A percentile compares a stretch with the other conserved stretches of the same genome.
phyloP scores from a whole-genome alignment of 2,797 vertebrate species.

The Cirrhinus mrigala region DNA sequence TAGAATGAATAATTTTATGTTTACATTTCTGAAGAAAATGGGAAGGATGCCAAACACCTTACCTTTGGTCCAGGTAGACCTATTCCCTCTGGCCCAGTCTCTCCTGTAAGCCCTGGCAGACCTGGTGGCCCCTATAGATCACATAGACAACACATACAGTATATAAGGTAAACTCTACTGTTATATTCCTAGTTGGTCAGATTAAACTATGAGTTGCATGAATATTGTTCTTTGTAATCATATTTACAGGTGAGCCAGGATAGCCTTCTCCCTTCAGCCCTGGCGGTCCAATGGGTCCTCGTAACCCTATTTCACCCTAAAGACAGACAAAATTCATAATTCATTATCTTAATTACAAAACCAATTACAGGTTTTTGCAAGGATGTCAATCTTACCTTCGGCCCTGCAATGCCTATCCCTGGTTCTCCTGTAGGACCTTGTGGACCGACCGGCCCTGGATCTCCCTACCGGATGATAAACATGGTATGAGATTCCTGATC shows the following conservation, averaged over 20 bases:
- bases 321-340: not conserved
- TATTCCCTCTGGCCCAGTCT: constrained; percentile 77
- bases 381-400: constrained; percentile 73
- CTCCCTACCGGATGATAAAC: constrained; percentile 78
- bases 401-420: constrained; percentile 81
- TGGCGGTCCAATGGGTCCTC: constrained; percentile 74
- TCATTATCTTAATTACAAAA: not conserved
- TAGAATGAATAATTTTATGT: not conserved
- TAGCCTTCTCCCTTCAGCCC: constrained; percentile 83
- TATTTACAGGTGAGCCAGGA: constrained; percentile 80
- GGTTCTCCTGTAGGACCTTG: constrained; percentile 79
- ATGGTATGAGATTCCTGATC: not conserved
- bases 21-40: not conserved
- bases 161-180: not conserved
- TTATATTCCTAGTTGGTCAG: not conserved
- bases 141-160: constrained; percentile 5
- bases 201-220: not conserved
- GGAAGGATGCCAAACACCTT: constrained; percentile 20
- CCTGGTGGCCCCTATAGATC: constrained; percentile 80
- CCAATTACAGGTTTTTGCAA: not conserved
- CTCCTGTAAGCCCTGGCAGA: constrained; percentile 79
- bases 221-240: not conserved
- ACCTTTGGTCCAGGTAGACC: constrained; percentile 90
- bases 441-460: constrained; percentile 78
- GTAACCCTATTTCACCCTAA: constrained; percentile 78